Evolutionary conservation across 2,113 vertebrate genomes (phyloP).

Genomic region (Zosterops japonicus): DNA sequence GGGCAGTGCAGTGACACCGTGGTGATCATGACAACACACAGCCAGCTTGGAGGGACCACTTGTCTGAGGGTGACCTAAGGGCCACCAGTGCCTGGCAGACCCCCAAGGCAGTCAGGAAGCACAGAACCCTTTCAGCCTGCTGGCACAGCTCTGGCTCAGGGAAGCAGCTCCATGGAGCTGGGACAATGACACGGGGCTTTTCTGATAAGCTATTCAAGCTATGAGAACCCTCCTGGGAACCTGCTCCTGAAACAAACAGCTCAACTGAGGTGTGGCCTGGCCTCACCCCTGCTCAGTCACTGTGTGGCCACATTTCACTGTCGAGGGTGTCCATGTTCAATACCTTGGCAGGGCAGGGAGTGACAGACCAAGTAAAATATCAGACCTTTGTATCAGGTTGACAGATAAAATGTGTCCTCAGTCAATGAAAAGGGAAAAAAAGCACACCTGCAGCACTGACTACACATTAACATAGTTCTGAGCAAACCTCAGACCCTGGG

Average conservation of each 20-base stretch:
- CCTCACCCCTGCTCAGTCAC: slow-evolving; percentile 5
- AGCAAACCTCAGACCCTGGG: background rate
- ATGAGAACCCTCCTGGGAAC: slow-evolving; percentile 23
- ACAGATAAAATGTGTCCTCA: background rate
- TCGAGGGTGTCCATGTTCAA: background rate
- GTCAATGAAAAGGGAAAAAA: background rate
- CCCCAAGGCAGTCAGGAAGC: background rate
- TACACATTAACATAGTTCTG: background rate
- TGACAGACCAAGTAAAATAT: background rate
- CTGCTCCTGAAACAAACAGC: background rate
- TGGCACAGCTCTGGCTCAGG: background rate
- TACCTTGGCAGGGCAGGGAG: background rate
- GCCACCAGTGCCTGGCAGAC: background rate
- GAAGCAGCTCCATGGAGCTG: background rate
- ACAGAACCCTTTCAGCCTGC: background rate
- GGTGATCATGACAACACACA: fast-evolving
- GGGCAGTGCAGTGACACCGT: background rate
- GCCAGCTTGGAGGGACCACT: background rate
- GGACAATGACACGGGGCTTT: background rate
- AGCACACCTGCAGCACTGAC: background rate
- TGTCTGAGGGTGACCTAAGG: background rate
- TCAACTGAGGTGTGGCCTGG: slow-evolving; percentile 33
- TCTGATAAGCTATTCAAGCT: background rate
- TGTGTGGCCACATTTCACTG: background rate
- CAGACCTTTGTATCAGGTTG: background rate